phyloP scores from a whole-genome alignment of 2,888 invertebrate species.

The Oligia latruncula region DNA sequence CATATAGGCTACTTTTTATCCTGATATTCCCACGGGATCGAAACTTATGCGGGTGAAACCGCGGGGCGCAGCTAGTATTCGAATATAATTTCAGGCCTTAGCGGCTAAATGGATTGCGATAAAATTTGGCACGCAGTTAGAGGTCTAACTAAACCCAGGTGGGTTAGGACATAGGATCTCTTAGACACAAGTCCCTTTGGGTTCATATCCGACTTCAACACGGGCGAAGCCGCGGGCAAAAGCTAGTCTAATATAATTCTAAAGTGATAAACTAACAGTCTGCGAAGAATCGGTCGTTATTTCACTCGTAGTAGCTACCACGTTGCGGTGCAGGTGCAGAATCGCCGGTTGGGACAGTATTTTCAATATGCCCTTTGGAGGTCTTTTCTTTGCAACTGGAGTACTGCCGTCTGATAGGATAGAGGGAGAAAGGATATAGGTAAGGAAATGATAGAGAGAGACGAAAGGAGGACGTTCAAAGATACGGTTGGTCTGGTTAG shows the following conservation, averaged over 20 bases:
- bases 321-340: conserved; percentile 48
- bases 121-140: neutral
- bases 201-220: neutral
- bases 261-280: conserved; percentile 71
- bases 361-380: conserved; percentile 45
- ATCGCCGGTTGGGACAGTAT: conserved; percentile 39
- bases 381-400: conserved; percentile 13
- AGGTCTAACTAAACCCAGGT: neutral
- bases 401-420: conserved; percentile 22
- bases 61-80: no score
- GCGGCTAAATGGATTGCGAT: neutral
- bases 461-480: neutral
- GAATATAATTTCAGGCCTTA: neutral
- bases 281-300: conserved; percentile 40
- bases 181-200: neutral
- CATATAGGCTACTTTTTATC: no score
- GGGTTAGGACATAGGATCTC: neutral
- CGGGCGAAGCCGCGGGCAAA: neutral
- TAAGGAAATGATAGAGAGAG: conserved; percentile 2
- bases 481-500: neutral
- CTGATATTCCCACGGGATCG: no score
- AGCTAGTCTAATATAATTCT: neutral
- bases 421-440: conserved; percentile 16
- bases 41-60: no score
- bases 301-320: conserved; percentile 46